These are phyloP conservation scores for Dinomys branickii DNA, from an alignment of 2,113 vertebrate genomes.

Conservation along the genomic window DNA sequence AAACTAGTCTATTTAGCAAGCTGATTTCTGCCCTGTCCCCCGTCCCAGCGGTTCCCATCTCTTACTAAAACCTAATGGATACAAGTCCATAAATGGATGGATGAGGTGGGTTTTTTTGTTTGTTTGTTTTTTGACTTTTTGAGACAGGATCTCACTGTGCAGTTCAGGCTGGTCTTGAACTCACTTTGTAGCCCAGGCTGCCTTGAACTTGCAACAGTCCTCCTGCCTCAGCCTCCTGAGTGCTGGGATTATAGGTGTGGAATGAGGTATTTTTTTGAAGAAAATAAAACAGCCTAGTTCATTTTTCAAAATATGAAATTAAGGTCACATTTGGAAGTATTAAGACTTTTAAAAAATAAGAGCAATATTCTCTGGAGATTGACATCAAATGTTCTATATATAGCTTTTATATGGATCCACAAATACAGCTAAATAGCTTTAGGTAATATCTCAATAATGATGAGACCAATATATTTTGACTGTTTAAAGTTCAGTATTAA, in stretches of 20 bases:
- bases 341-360: constrained; percentile 46
- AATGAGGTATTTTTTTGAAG: constrained; percentile 15
- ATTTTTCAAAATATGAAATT: constrained; percentile 43
- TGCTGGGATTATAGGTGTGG: no score
- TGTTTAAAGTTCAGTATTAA: neutral
- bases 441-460: neutral
- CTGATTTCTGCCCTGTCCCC: neutral
- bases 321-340: constrained; percentile 56
- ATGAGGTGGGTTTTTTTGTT: no score
- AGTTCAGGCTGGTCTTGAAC: no score
- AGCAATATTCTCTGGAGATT: constrained; percentile 25
- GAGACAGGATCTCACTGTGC: no score
- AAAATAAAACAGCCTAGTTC: neutral
- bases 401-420: neutral
- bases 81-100: neutral
- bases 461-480: neutral
- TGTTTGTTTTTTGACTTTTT: no score
- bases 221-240: no score
- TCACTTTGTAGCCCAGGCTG: no score
- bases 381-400: neutral
- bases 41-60: neutral
- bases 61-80: neutral
- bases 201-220: no score
- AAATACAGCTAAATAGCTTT: neutral
- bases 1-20: neutral